phyloP scores from a whole-genome alignment of 2,113 vertebrate genomes.

The Leucopsar rothschildi region DNA sequence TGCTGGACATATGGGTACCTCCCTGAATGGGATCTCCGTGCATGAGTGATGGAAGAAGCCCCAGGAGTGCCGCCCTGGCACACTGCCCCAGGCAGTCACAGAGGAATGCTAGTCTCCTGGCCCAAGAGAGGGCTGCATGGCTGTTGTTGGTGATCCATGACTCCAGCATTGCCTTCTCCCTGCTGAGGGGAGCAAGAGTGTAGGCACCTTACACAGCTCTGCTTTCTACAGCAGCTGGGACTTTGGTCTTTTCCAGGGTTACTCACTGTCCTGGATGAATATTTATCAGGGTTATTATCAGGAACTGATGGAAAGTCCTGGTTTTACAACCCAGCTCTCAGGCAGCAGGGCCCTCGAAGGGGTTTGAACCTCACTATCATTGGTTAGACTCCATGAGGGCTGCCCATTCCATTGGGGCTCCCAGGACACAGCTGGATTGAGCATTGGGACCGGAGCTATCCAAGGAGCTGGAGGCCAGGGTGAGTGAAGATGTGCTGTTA shows the following conservation, averaged over 20 bases:
- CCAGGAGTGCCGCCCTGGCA: neutral
- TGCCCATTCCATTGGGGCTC: neutral
- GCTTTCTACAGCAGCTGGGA: neutral
- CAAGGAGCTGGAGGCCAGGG: fast-evolving
- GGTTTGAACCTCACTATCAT: fast-evolving
- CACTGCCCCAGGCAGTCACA: fast-evolving
- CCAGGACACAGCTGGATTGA: neutral
- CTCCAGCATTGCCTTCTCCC: neutral
- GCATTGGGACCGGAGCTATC: fast-evolving
- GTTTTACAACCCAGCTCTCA: neutral
- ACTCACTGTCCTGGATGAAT: neutral
- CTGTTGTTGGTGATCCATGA: neutral
- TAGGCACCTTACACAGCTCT: neutral
- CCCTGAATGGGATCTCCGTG: neutral
- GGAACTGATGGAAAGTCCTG: neutral
- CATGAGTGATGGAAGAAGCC: neutral
- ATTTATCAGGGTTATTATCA: neutral
- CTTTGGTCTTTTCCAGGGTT: neutral
- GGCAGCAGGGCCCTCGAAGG: fast-evolving
- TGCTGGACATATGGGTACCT: fast-evolving
- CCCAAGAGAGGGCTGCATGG: neutral
- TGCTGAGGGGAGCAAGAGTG: fast-evolving
- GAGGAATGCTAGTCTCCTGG: neutral
- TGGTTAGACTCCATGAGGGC: neutral
- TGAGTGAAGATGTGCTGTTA: fast-evolving